These are phyloP conservation scores for Dendrolimus pini DNA, from an alignment of 2,888 invertebrate genomes.

Conservation along the genomic window DNA sequence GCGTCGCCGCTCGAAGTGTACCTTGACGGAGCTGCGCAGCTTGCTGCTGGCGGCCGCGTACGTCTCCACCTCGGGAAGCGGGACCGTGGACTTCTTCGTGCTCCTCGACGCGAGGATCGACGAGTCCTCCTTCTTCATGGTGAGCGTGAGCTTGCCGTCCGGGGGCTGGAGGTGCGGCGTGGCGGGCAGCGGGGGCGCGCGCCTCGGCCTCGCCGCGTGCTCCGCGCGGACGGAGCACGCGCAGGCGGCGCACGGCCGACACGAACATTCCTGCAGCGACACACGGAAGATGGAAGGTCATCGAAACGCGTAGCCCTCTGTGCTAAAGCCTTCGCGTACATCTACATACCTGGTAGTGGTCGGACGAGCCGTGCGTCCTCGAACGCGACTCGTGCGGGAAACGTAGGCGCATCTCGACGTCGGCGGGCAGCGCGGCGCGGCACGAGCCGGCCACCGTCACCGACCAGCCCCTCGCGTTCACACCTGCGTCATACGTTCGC, in stretches of 20 bases:
- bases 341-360: neutral
- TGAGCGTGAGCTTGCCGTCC: conserved; percentile 35
- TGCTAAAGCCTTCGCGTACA: too few species aligned
- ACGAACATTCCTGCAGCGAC: conserved; percentile 22
- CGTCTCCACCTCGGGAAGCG: conserved; percentile 54
- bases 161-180: conserved; percentile 15
- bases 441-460: conserved; percentile 75
- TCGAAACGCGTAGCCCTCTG: too few species aligned
- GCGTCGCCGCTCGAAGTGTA: conserved; percentile 18
- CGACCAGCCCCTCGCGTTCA: conserved; percentile 55
- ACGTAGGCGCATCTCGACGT: conserved; percentile 80
- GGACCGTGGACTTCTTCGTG: conserved; percentile 48
- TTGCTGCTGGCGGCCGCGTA: conserved; percentile 49
- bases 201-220: conserved; percentile 10
- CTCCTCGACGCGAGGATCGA: conserved; percentile 60
- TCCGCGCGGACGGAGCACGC: conserved; percentile 20
- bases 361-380: neutral
- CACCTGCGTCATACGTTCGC: conserved; percentile 4
- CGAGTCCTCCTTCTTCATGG: conserved; percentile 61
- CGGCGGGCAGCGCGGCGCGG: conserved; percentile 69
- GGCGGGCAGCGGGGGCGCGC: conserved; percentile 11
- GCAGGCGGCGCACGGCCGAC: conserved; percentile 25
- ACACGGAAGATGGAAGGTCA: neutral
- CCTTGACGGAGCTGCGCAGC: conserved; percentile 56
- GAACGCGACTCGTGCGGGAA: conserved; percentile 51